Base-by-base conservation (phyloP, 2,888 invertebrate genomes). In the Incurvaria masculella region DNA sequence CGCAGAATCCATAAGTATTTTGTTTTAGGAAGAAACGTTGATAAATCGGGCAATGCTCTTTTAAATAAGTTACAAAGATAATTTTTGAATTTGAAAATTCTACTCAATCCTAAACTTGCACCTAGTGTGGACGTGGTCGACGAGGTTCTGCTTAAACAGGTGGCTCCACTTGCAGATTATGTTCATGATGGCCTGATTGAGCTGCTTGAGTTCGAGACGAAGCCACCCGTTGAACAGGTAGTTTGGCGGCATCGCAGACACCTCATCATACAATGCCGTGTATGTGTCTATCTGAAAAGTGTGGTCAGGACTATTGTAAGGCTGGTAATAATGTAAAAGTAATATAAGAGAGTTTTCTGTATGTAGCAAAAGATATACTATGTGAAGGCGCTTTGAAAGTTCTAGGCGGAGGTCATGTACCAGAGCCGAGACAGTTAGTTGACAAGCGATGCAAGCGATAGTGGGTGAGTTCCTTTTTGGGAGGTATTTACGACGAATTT, bases 101-200 rank as follows among this genome's bases (percentile, higher is more conserved):
- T 5, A 21, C 11, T 16, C 42, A 45, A 45, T 20, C 19, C 14
- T 27, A 56, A 52, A 65, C 62, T 53, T 55, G 48, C 69, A 85
- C 82, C 87, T 88, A 57, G 79, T 83, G 44, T 87, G 84, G 1
- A 96, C 94, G 53, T 87, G 84, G 57, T 92, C 84, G 54, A 91
- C 87, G 8, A 97, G 80, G 72, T 95, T 88, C 59, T 89, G 85
- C 61, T 95, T 95, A 61, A 89, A 93, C 55, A 94, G 79, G 61
- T 89, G 88, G 49, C 91, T 87, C 95, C 96, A 96, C 60, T 91
- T 88, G 63, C 90, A 88, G 51, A 94, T 85, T 20, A 86, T 85
- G 63, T 91, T 91, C 53, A 95, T 80, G 17, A 97, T 84, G 1
- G 86, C 84, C 59, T 89, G 89, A 58, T 94, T 90, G 56, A 97